These are phyloP conservation scores for Mesoligia furuncula DNA, from an alignment of 2,888 invertebrate genomes.

Conservation along the genomic window DNA sequence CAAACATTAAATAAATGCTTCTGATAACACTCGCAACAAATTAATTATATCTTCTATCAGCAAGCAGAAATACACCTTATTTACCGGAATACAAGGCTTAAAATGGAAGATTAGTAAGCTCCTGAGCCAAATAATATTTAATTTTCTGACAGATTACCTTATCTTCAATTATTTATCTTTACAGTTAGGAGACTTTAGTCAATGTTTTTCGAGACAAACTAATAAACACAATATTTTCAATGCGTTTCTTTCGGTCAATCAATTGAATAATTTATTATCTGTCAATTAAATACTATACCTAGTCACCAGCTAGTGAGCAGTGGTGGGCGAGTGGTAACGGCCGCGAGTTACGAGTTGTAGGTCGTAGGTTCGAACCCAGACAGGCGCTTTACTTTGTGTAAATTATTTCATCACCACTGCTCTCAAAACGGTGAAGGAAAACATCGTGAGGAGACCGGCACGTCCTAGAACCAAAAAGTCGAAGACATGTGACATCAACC, in stretches of 20 bases:
- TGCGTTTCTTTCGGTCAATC: slow-evolving; percentile 3
- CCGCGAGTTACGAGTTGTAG: too few species aligned
- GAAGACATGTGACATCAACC: too few species aligned
- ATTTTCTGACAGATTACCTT: slow-evolving; percentile 49
- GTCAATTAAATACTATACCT: background rate
- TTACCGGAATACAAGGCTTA: background rate
- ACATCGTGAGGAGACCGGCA: too few species aligned
- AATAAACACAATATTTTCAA: slow-evolving; percentile 36
- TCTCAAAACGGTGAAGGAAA: too few species aligned
- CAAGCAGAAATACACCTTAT: slow-evolving; percentile 5
- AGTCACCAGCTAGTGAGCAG: too few species aligned
- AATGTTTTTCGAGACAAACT: slow-evolving; percentile 27
- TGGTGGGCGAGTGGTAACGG: too few species aligned
- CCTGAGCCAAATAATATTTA: slow-evolving; percentile 34
- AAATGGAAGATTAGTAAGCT: background rate
- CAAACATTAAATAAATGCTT: slow-evolving; percentile 32
- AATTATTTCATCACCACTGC: too few species aligned
- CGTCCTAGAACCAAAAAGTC: too few species aligned
- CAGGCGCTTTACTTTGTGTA: background rate
- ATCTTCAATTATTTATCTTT: slow-evolving; percentile 50
- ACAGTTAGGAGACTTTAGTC: slow-evolving; percentile 34
- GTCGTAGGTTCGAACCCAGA: too few species aligned
- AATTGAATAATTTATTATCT: slow-evolving; percentile 2
- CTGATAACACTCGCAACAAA: slow-evolving; percentile 36
- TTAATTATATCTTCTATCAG: slow-evolving; percentile 14